Conservation (phyloP, 2,113 vertebrate genomes). For the Oreochromis spilurus region DNA sequence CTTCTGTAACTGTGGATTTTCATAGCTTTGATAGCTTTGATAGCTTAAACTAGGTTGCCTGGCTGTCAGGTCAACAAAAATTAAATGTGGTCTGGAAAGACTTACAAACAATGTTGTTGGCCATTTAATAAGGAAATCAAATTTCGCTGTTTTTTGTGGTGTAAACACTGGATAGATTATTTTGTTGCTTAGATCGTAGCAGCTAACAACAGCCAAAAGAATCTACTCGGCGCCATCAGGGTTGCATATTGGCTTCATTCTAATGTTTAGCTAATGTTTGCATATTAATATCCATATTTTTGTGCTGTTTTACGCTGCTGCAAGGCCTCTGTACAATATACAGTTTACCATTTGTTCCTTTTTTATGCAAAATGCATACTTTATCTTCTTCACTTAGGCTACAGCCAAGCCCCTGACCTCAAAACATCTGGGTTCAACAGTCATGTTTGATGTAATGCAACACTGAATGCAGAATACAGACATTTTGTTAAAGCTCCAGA, state of each 20-base stretch:
- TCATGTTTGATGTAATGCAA: background rate
- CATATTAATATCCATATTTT: background rate
- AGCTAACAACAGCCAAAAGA: background rate
- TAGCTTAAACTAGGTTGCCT: background rate
- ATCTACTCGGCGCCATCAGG: background rate
- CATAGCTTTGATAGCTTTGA: background rate
- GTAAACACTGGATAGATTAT: background rate
- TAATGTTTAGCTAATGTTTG: background rate
- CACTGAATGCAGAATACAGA: constrained; percentile 41
- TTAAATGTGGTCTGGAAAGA: background rate
- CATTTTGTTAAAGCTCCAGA: constrained; percentile 42
- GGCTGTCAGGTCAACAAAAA: background rate
- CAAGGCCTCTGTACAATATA: background rate
- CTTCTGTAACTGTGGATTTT: background rate
- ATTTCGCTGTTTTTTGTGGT: background rate
- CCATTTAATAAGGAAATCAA: background rate
- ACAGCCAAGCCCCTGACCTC: background rate
- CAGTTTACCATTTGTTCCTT: constrained; percentile 23
- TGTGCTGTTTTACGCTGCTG: background rate
- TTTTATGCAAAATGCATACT: background rate
- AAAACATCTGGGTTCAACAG: constrained; percentile 25
- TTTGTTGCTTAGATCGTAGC: background rate
- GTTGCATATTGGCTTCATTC: background rate
- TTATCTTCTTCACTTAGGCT: background rate
- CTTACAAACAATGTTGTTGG: background rate